Base-by-base conservation (phyloP, 2,113 vertebrate genomes). In the Onychostruthus taczanowskii region DNA sequence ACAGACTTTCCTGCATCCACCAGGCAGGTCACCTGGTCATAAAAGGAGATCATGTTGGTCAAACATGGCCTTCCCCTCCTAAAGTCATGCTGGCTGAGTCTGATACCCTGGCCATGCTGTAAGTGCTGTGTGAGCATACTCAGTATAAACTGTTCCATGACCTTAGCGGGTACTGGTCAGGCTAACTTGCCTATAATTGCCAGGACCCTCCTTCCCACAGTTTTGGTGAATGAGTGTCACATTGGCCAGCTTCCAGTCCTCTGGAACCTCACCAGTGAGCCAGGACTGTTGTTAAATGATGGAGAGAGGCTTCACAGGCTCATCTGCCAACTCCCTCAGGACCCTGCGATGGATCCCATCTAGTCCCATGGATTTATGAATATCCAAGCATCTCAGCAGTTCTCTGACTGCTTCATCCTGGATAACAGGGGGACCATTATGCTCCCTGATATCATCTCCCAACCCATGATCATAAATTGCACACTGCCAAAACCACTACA, bases 231-330 rank as follows among this genome's bases (percentile, higher is more conserved):
- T 76, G 26, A 15, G 11, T 6, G 7, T 23, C 26, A 37, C n/a
- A 47, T 1, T 37, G 43, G 16, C 20, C 55, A 47, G 7, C 11
- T 49, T 49, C 44, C 73, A 49, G 27, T 24, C 16, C 14, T 24
- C 27, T 19, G 27, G n/a, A 20, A 15, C 16, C n/a, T 49, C 44
- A 5, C 28, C 28, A 31, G 44, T 49, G 16, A 49, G 16, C 16
- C n/a, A 61, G 27, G 44, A 39, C 44, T 24, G 16, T 1, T 49
- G 27, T 21, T 2, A 76, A 61, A 62, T 49, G 44, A 39, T 39
- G 44, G 74, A 39, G 44, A 26, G 4, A 0, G 3, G 21, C 44
- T 49, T 76, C 0, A 2, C 35, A 77, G 62, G 10, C 22, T 41
- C 35, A 33, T 50, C 21, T 39, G 21, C 16, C 27, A 76, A n/a